These are phyloP conservation scores for Limnephilus marmoratus DNA, from an alignment of 2,888 invertebrate species.

Conservation along the genomic window DNA sequence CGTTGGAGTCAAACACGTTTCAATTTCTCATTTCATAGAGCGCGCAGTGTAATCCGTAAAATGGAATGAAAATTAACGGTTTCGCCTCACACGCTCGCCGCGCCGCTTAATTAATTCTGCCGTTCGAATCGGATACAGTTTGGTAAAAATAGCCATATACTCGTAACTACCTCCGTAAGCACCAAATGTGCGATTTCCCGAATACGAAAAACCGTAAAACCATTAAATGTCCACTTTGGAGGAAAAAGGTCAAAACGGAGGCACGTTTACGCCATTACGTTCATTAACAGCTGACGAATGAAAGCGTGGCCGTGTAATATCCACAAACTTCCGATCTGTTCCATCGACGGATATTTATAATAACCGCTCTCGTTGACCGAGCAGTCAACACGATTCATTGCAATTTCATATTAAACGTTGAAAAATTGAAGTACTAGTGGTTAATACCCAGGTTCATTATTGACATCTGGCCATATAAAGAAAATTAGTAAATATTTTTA, in stretches of 20 bases:
- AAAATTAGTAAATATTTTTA: too few relatives aligned
- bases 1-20: background rate
- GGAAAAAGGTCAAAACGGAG: background rate
- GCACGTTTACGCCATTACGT: slow-evolving; percentile 28
- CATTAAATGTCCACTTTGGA: slow-evolving; percentile 10
- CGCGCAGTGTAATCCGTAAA: background rate
- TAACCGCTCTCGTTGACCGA: background rate
- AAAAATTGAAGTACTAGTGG: too few relatives aligned
- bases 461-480: too few relatives aligned
- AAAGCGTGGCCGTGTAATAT: slow-evolving; percentile 17
- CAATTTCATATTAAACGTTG: background rate
- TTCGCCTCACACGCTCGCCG: slow-evolving; percentile 17
- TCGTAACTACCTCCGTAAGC: slow-evolving; percentile 9
- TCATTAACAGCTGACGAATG: slow-evolving; percentile 37
- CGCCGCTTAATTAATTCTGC: background rate
- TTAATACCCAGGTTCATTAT: too few relatives aligned
- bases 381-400: background rate
- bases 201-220: background rate
- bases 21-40: background rate
- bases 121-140: slow-evolving; percentile 1
- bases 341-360: background rate
- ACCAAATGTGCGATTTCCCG: background rate
- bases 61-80: slow-evolving; percentile 7
- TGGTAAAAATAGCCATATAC: slow-evolving; percentile 6
- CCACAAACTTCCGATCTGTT: slow-evolving; percentile 12